Evolutionary conservation across 2,113 vertebrate genomes (phyloP), one percentile per base, ranked within the genome.

Genomic region (Xiphophorus couchianus): DNA sequence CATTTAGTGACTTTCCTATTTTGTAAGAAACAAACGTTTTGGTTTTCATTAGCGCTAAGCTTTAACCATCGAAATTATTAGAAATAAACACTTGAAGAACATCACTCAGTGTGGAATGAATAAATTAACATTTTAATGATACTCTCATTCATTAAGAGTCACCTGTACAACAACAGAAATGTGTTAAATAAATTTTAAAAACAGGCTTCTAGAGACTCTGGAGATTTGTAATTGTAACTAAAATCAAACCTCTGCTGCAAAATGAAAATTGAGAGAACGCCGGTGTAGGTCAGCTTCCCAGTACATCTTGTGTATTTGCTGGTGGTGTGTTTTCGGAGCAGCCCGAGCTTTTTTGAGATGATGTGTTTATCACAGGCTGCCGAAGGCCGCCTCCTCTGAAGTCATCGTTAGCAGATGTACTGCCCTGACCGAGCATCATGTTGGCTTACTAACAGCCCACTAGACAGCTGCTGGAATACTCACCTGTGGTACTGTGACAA

Each of bases 401-500:
- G 75, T 86, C 89, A 82, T 85, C 89, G 72, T 80, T 85, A 89
- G 89, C 85, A 84, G 88, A 82, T 73, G 77, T 78, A 89, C 82
- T 89, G 90, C 88, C 91, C 85, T 28, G 71, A 87, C 88, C 70
- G 25, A 89, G 89, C 86, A 87, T 65, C 64, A 39, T 11, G 89
- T 85, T 85, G 84, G 81, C 75, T 80, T 75, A 67, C 75, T 82
- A 80, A 78, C 31, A 69, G 84, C 80, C 85, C 77, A 84, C 80
- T 80, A 78, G 88, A 70, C 74, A 74, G 83, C 81, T 90, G 84
- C 91, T 86, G 86, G 77, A 84, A 86, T 64, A 81, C 89, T 90
- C 86, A 84, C 84, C 90, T 93, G 91, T 93, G 92, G 89, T 91
- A 90, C 90, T 93, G 90, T 92, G 88, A 89, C 89, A 90, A 88